Conservation (phyloP, 2,797 vertebrate species). For the Phalanger gymnotis region DNA sequence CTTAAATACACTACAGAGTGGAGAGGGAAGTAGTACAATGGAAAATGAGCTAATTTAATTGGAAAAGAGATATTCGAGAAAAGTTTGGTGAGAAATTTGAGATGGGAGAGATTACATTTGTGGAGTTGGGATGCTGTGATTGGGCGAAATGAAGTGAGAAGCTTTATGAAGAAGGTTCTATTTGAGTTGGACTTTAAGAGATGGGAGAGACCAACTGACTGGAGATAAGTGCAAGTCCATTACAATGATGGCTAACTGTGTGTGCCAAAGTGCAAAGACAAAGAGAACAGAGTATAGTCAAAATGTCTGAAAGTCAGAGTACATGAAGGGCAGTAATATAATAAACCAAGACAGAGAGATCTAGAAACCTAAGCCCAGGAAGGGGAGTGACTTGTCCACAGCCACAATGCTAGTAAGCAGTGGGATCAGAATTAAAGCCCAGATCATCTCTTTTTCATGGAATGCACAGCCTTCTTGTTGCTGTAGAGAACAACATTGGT, state of each 20-base stretch:
- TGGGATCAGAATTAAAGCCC: not conserved
- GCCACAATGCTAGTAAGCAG: not conserved
- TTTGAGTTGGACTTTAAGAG: not conserved
- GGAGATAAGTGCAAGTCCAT: not conserved
- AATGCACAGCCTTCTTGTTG: not conserved
- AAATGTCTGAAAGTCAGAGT: not conserved
- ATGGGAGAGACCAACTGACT: not conserved
- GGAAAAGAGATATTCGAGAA: not conserved
- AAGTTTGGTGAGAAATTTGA: not conserved
- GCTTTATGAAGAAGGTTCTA: not conserved
- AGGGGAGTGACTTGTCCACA: not conserved
- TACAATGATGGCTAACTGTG: not conserved
- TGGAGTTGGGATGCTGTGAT: not conserved
- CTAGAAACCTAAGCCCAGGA: not conserved
- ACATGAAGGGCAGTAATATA: not conserved
- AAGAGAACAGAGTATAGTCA: not conserved
- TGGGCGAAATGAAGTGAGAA: not conserved
- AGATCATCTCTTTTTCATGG: not conserved
- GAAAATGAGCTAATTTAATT: not conserved
- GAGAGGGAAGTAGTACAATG: not conserved
- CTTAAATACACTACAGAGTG: not conserved
- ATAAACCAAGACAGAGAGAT: not conserved
- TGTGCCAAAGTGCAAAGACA: not conserved
- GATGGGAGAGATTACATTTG: not conserved
- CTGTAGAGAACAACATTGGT: not conserved